phyloP scores from a whole-genome alignment of 2,113 vertebrate genomes.

The Amazona guildingii region DNA sequence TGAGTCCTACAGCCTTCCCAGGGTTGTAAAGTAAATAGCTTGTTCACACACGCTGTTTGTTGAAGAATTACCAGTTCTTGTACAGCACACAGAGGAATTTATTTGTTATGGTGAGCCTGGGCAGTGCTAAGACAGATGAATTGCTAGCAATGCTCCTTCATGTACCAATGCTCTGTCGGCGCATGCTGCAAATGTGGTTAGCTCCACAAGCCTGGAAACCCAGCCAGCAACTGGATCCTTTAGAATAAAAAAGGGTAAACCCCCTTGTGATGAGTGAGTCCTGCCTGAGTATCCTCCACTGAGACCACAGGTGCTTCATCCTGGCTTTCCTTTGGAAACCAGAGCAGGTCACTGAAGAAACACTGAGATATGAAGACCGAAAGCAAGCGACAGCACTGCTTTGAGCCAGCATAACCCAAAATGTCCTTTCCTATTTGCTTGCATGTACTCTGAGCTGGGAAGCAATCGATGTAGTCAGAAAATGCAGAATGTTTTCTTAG shows the following conservation, averaged over 20 bases:
- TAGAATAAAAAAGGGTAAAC: not conserved
- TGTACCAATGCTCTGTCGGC: rapidly evolving
- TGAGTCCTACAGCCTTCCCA: not conserved
- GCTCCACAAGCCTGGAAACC: not conserved
- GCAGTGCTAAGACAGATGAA: rapidly evolving
- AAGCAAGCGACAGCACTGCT: not conserved
- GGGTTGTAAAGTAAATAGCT: not conserved
- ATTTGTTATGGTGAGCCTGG: not conserved
- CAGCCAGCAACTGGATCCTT: not conserved
- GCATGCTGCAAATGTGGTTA: rapidly evolving
- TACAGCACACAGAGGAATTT: not conserved
- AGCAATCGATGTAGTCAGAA: not conserved
- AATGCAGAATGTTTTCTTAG: not conserved
- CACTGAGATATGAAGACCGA: not conserved
- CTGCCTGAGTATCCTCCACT: not conserved
- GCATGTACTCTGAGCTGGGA: not conserved
- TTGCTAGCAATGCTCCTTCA: rapidly evolving
- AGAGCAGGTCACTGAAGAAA: not conserved
- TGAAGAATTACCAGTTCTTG: not conserved
- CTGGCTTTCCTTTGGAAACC: not conserved
- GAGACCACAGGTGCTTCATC: not conserved
- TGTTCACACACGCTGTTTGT: not conserved
- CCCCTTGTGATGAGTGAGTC: not conserved
- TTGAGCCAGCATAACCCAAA: not conserved
- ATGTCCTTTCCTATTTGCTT: not conserved